Evolutionary conservation across 2,113 vertebrate genomes (phyloP), one percentile per base, ranked within the genome.

Genomic region (Pimephales promelas): DNA sequence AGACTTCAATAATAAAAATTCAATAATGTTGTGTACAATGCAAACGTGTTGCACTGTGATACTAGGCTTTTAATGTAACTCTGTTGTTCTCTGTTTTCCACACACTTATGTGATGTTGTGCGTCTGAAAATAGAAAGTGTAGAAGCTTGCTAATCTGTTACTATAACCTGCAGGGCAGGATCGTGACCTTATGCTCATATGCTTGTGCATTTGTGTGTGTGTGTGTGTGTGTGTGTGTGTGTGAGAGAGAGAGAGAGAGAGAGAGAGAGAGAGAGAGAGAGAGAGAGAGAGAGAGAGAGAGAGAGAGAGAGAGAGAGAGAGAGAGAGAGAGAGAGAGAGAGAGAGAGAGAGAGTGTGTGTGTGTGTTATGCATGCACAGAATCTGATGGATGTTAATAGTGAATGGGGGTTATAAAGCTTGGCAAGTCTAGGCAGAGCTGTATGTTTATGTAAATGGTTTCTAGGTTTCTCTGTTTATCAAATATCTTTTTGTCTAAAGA

Each of bases 101-200:
- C 49, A n/a, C 36, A 64, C 62, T 10, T 40, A 59, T 11, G 36
- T 87, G 82, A 87, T 88, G 87, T 87, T 81, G 85, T 52, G 78
- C 64, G 54, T 64, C 90, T 88, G 81, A 88, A 90, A 88, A 84
- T 47, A 83, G 74, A 52, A 16, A 61, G 24, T n/a, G 43, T 26
- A 47, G 88, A 88, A 83, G 87, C 84, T 81, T 79, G 14, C 31
- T 91, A 85, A 89, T 90, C 88, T 87, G 83, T 78, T 81, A 68
- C 79, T 88, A 84, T 85, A 85, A 85, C 86, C 52, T 62, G 81
- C 83, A 81, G 70, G 76, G 85, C 83, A 72, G 89, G 59, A 79
- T n/a, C 36, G 61, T 87, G 89, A 89, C 88, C 87, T 87, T 28
- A 20, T 62, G 43, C 1, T 0, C 43, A 34, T 62, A 56, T 86